These are phyloP conservation scores for Tetramorium parvispinum DNA, from an alignment of 1,140 invertebrate species.

Conservation along the genomic window DNA sequence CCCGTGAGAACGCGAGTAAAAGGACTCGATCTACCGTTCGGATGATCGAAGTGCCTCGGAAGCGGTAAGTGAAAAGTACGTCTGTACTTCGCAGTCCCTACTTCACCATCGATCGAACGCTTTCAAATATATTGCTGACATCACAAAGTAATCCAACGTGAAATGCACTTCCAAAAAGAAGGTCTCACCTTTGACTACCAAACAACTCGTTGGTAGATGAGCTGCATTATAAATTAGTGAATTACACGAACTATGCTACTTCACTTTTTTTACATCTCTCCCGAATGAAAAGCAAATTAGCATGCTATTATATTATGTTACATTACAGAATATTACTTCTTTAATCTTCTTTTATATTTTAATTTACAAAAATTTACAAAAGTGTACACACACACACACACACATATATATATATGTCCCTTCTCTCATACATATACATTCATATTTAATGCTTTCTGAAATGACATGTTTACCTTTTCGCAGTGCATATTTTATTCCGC, in stretches of 20 bases:
- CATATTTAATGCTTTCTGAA: constrained; percentile 6
- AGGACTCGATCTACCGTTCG: constrained; percentile 31
- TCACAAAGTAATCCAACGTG: constrained; percentile 6
- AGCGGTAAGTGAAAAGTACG: constrained; percentile 35
- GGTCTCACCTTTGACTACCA: neutral
- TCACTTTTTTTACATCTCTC: neutral
- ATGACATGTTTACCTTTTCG: neutral
- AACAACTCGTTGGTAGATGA: neutral
- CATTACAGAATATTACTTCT: neutral
- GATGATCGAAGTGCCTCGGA: constrained; percentile 36
- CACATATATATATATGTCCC: neutral
- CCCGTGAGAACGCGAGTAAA: constrained; percentile 25
- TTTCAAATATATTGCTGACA: constrained; percentile 22
- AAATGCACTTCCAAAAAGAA: constrained; percentile 25
- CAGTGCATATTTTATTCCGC: neutral
- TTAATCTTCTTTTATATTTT: neutral
- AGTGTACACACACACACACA: too few relatives aligned
- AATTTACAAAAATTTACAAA: neutral
- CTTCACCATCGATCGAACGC: constrained; percentile 1
- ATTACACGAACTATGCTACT: neutral
- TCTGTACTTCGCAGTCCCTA: constrained; percentile 19
- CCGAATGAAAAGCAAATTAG: neutral
- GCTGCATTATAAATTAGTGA: neutral
- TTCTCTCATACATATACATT: too few relatives aligned
- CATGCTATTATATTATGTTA: neutral